A percentile compares a stretch with the other conserved stretches of the same genome.
Conservation (phyloP, 2,888 invertebrate genomes). For the Brenthis daphne region DNA sequence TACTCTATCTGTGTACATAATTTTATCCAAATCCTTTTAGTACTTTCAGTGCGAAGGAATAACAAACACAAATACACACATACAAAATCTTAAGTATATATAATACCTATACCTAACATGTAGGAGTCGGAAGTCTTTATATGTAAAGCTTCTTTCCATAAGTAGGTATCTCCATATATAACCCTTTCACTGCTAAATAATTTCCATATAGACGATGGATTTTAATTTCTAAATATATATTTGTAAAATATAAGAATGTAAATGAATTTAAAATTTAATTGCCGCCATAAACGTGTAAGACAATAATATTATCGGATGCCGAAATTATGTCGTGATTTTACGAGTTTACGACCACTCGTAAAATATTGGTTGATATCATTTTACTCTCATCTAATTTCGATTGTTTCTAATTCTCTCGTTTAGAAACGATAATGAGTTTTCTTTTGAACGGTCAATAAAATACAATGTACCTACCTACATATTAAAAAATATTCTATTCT, state of each 20-base stretch:
- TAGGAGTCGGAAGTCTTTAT: too few species aligned
- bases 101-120: too few species aligned
- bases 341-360: constrained; percentile 27
- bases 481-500: too few species aligned
- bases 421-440: background rate
- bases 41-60: too few species aligned
- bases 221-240: constrained; percentile 1
- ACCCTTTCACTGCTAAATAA: background rate
- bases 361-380: constrained; percentile 19
- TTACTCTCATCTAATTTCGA: constrained; percentile 6
- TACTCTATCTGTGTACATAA: too few species aligned
- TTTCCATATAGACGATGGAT: background rate
- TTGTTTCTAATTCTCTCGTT: constrained; percentile 2
- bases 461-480: too few species aligned
- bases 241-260: background rate
- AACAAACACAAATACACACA: too few species aligned
- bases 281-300: constrained; percentile 18
- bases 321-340: constrained; percentile 25
- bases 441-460: background rate
- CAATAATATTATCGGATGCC: constrained; percentile 16
- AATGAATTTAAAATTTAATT: constrained; percentile 6
- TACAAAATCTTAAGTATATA: too few species aligned
- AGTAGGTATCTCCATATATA: too few species aligned
- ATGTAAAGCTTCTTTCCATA: too few species aligned
- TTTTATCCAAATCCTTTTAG: too few species aligned